Evolutionary conservation across 37 sponge, comb jelly and placozoan genomes (phyloP).

Genomic region (Aplysina aerophoba): DNA sequence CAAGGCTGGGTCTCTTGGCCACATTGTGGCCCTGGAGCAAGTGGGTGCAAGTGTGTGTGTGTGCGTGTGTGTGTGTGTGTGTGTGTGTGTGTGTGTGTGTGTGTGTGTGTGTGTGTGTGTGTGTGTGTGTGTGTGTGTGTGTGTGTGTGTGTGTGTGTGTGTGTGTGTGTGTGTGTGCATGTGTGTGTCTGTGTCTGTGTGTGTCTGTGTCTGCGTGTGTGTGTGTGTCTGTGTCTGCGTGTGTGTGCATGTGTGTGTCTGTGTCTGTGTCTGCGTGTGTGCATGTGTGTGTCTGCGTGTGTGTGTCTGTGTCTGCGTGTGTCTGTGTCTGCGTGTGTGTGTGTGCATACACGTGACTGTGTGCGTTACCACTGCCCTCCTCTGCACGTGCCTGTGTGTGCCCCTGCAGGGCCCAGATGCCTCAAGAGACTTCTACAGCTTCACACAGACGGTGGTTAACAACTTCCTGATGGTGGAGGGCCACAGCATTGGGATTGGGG

Average conservation of each 20-base stretch:
- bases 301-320: slow-evolving; percentile 6
- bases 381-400: not conserved
- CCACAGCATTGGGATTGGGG: slow-evolving; percentile 99
- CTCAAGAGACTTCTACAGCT: slow-evolving; percentile 89
- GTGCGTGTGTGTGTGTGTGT: not conserved
- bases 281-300: not conserved
- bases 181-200: not conserved
- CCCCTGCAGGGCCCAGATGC: slow-evolving; percentile 72
- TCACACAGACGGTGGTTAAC: slow-evolving; percentile 97
- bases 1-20: slow-evolving; percentile 92
- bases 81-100: slow-evolving; percentile 7
- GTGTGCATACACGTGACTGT: not conserved
- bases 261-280: too few species aligned
- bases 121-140: not conserved
- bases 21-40: slow-evolving; percentile 87
- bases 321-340: not conserved
- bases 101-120: not conserved
- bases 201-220: not conserved
- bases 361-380: not conserved
- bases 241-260: slow-evolving; percentile 11
- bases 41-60: not conserved
- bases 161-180: not conserved
- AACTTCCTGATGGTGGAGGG: slow-evolving; percentile 95
- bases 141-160: not conserved
- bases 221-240: not conserved